Evolutionary conservation across 1,140 invertebrate species (phyloP), one percentile per base, ranked within the genome.

Genomic region (Cardiocondyla obscurior): DNA sequence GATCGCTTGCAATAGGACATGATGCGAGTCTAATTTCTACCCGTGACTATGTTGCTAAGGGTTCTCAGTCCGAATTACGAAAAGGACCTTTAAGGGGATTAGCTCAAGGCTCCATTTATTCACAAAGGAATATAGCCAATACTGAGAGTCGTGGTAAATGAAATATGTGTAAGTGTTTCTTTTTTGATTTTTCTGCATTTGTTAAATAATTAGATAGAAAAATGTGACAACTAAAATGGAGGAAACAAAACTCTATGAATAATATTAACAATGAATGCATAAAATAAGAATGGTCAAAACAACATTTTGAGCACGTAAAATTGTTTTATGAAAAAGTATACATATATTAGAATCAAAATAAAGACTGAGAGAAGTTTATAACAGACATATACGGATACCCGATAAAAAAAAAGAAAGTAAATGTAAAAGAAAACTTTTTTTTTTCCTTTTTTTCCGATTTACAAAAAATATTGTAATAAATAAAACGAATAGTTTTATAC

Each of bases 81-180:
- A 96, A 96, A 92, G 96, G 96, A 10, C 95, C 96, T 10, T 88
- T 95, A 55, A 91, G 94, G 49, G 95, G 95, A 67, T 90, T 96
- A 65, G 95, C 96, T 44, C 96, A 96, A 89, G 96, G 96, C 42
- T 96, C 96, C 85, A 96, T 97, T 81, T 96, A 96, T 91, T 95
- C 94, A 2, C 95, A 95, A 88, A 95, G 95, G 86, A 94, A 92
- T 81, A 85, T 91, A 58, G 86, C 91, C 16, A 93, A 94, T 69
- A 93, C 88, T n/a, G 94, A 95, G 89, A 94, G 94, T 86, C 94
- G 94, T 51, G 94, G 95, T 72, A 95, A 95, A 95, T 95, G 94
- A 94, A 93, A 93, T 51, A 90, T 89, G 88, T 93, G 88, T 64
- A 92, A 90, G 72, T 93, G 93, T 90, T 93, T 93, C 55, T 88